Percentiles rank a stretch among this genome's conserved stretches.
phyloP scores from a whole-genome alignment of 2,797 vertebrate genomes.

The Enteromius viviparus region DNA sequence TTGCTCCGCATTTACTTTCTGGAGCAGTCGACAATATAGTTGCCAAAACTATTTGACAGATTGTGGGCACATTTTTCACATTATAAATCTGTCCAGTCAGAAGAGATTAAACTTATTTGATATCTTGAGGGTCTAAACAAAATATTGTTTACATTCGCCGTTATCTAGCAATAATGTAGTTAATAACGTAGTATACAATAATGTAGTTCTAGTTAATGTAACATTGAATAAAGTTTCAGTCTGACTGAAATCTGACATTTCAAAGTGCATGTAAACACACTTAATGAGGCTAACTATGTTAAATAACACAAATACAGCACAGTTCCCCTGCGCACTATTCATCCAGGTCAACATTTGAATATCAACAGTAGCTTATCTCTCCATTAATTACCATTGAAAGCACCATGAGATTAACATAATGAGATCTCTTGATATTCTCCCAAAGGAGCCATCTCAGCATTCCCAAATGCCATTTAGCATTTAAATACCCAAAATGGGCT shows the following conservation, averaged over 20 bases:
- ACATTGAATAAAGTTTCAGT: background rate
- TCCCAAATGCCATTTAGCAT: conserved; percentile 46
- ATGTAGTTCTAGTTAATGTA: background rate
- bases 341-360: conserved; percentile 34
- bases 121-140: background rate
- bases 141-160: background rate
- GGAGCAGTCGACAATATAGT: background rate
- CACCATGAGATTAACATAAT: conserved; percentile 42
- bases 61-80: background rate
- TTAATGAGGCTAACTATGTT: conserved; percentile 1
- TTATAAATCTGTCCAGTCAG: background rate
- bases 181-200: no score
- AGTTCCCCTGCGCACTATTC: background rate
- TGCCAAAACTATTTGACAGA: background rate
- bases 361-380: conserved; percentile 50
- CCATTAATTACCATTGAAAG: conserved; percentile 48
- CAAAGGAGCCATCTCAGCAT: conserved; percentile 45
- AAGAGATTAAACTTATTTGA: background rate
- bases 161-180: background rate
- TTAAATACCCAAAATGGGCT: conserved; percentile 26
- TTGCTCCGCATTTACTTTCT: background rate
- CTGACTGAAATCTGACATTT: background rate
- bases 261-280: background rate
- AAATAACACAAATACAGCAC: conserved; percentile 3
- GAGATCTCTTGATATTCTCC: conserved; percentile 42